These are phyloP conservation scores for Hypercompe scribonia DNA, from an alignment of 2,888 invertebrate species.

Conservation along the genomic window DNA sequence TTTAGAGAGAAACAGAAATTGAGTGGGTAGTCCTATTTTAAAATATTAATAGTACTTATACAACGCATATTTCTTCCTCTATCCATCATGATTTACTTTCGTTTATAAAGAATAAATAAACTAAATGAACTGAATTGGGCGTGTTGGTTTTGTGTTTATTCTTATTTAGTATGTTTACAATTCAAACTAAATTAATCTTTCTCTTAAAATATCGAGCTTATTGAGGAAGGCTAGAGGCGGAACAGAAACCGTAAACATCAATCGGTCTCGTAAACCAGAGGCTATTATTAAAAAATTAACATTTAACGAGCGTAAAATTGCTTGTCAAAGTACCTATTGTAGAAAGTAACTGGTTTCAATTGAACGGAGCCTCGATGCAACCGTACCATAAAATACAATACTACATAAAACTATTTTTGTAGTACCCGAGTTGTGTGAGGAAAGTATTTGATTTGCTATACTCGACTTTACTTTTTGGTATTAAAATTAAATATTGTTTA, in stretches of 20 bases:
- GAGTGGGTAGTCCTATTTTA: too few species aligned
- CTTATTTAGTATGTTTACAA: background rate
- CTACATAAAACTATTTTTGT: background rate
- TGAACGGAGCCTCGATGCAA: background rate
- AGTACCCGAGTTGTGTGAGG: too few species aligned
- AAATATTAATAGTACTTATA: too few species aligned
- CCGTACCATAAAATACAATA: too few species aligned
- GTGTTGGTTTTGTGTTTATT: background rate
- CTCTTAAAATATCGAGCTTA: background rate
- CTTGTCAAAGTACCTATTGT: background rate
- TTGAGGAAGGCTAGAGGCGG: background rate
- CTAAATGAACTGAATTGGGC: too few species aligned
- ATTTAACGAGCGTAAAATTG: background rate
- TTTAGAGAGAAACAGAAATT: too few species aligned
- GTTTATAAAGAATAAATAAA: too few species aligned
- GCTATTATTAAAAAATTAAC: conserved; percentile 1
- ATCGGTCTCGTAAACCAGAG: background rate
- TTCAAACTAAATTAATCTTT: background rate
- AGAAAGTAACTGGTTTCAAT: background rate
- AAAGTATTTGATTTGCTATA: too few species aligned
- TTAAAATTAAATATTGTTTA: too few species aligned
- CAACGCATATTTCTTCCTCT: too few species aligned
- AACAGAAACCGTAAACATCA: conserved; percentile 1
- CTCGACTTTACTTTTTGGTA: too few species aligned
- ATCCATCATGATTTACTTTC: too few species aligned